phyloP scores from a whole-genome alignment of 1,140 invertebrate genomes.

The Maconellicoccus hirsutus region DNA sequence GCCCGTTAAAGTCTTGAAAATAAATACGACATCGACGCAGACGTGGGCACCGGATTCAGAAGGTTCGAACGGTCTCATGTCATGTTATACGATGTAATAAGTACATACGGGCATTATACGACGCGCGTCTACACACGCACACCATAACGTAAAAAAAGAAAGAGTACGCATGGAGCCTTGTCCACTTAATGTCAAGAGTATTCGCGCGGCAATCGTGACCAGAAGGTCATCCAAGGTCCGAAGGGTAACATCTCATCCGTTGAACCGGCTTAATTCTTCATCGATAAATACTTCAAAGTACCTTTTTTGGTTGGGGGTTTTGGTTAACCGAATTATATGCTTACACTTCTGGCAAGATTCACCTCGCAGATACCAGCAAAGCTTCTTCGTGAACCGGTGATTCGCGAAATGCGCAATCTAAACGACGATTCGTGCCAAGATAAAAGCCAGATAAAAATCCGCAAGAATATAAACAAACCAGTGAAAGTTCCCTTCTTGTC shows the following conservation, averaged over 20 bases:
- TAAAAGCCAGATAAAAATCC: neutral
- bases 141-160: neutral
- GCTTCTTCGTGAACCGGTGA: too few relatives aligned
- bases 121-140: neutral
- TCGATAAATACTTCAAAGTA: too few relatives aligned
- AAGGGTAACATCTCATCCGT: conserved; percentile 3
- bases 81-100: neutral
- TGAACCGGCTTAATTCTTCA: neutral
- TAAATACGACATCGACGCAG: neutral
- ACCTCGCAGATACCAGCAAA: too few relatives aligned
- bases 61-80: neutral
- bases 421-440: too few relatives aligned
- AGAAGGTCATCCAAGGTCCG: conserved; percentile 6
- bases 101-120: neutral
- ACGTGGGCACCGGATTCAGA: neutral
- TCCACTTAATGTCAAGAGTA: conserved; percentile 8
- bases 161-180: conserved; percentile 1
- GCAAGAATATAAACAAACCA: neutral
- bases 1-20: neutral
- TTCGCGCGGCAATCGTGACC: conserved; percentile 1
- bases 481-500: neutral
- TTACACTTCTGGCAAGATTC: too few relatives aligned
- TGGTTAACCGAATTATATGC: too few relatives aligned
- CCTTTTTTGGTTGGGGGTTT: too few relatives aligned
- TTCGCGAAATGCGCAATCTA: too few relatives aligned